Conservation (phyloP, 2,888 invertebrate genomes). For the Phaonia tiefii region DNA sequence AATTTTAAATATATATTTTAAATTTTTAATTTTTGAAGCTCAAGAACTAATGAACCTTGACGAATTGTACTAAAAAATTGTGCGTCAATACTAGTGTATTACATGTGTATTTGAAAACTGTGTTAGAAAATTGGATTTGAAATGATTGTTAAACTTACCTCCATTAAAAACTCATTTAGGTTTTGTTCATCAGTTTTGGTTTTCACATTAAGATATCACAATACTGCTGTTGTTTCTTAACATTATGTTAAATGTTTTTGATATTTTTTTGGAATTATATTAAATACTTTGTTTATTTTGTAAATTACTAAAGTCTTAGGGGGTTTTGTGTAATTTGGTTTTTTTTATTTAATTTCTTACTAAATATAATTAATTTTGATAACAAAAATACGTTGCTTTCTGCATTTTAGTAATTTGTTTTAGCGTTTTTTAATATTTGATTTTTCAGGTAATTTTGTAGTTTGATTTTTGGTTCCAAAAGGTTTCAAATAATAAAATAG, state of each 20-base stretch:
- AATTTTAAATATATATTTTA: too few relatives aligned
- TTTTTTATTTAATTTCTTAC: conserved; percentile 35
- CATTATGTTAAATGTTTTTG: conserved; percentile 33
- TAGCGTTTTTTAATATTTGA: conserved; percentile 51
- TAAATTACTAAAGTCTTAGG: conserved; percentile 57
- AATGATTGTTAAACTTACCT: too few relatives aligned
- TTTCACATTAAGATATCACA: conserved; percentile 36
- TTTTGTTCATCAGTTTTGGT: conserved; percentile 24
- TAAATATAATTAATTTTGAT: conserved; percentile 69
- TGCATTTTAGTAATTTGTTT: conserved; percentile 49
- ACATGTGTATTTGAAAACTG: too few relatives aligned
- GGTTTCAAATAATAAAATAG: conserved; percentile 34
- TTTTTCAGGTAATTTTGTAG: conserved; percentile 79
- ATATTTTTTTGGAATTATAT: conserved; percentile 22
- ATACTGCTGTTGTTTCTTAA: conserved; percentile 40
- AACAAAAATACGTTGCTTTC: conserved; percentile 68
- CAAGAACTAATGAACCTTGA: too few relatives aligned
- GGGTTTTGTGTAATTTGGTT: conserved; percentile 2
- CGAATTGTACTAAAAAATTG: too few relatives aligned
- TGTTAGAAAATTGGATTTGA: too few relatives aligned
- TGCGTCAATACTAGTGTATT: too few relatives aligned
- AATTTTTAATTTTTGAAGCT: too few relatives aligned
- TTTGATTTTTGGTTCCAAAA: conserved; percentile 66
- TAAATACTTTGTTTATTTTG: conserved; percentile 45
- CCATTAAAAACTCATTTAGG: conserved; percentile 36